These are phyloP conservation scores for Acronicta psi DNA, from an alignment of 2,888 invertebrate genomes.

Conservation along the genomic window DNA sequence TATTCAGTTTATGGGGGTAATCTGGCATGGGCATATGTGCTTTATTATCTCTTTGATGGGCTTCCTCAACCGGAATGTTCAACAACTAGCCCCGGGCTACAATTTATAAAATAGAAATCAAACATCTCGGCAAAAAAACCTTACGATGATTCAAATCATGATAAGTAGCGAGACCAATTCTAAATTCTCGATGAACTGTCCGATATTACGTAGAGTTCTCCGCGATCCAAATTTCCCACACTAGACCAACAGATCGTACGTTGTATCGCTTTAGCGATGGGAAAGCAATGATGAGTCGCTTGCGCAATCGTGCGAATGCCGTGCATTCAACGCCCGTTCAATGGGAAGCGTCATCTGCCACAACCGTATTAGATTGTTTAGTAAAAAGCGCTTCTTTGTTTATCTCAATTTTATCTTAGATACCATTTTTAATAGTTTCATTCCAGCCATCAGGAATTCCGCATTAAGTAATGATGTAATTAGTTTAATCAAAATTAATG, in stretches of 20 bases:
- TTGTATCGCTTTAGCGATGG: constrained; percentile 49
- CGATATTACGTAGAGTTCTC: constrained; percentile 27
- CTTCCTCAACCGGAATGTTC: constrained; percentile 1
- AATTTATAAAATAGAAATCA: constrained; percentile 11
- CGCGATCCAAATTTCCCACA: constrained; percentile 40
- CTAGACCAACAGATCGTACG: constrained; percentile 22
- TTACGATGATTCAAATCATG: constrained; percentile 25
- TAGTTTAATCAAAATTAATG: not conserved
- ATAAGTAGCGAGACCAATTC: constrained; percentile 30
- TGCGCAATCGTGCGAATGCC: constrained; percentile 54
- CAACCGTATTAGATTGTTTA: constrained; percentile 23
- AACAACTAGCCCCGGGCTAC: not conserved
- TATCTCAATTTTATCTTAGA: constrained; percentile 16
- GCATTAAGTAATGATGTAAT: not conserved
- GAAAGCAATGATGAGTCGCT: constrained; percentile 55
- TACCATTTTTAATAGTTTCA: constrained; percentile 13
- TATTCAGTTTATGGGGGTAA: not conserved
- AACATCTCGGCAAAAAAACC: constrained; percentile 7
- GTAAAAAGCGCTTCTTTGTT: constrained; percentile 35
- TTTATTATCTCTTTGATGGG: not conserved
- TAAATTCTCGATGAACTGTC: constrained; percentile 10
- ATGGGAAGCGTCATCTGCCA: constrained; percentile 43
- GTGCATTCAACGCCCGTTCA: constrained; percentile 27
- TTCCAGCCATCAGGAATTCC: constrained; percentile 12
- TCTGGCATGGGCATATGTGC: not conserved